phyloP scores from a whole-genome alignment of 2,797 vertebrate genomes.

The Allobates femoralis region DNA sequence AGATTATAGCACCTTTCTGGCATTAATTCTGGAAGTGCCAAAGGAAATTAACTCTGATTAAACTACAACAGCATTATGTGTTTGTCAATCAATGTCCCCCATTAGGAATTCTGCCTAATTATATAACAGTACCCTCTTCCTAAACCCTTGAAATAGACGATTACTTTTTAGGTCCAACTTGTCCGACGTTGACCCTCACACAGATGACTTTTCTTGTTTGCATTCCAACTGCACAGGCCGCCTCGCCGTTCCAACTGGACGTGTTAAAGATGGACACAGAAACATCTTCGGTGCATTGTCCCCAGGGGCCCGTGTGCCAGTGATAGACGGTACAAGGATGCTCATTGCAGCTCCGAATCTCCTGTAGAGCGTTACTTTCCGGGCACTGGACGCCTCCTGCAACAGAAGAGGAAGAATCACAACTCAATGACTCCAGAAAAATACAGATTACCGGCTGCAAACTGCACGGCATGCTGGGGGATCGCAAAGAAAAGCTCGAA shows the following conservation, averaged over 20 bases:
- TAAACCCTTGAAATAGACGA: not conserved
- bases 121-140: not conserved
- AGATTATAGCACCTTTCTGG: too few species aligned
- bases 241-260: slow-evolving; percentile 76
- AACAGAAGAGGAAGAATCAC: slow-evolving; percentile 52
- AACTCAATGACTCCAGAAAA: not conserved
- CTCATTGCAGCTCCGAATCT: slow-evolving; percentile 92
- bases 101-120: not conserved
- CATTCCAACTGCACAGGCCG: slow-evolving; percentile 88
- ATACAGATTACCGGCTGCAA: not conserved
- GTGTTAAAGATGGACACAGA: slow-evolving; percentile 84
- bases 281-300: slow-evolving; percentile 89
- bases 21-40: too few species aligned
- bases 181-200: slow-evolving; percentile 95
- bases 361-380: slow-evolving; percentile 89
- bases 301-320: slow-evolving; percentile 95
- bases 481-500: not conserved
- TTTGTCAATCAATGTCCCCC: too few species aligned
- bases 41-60: too few species aligned
- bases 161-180: slow-evolving; percentile 99
- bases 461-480: not conserved
- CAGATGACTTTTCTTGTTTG: slow-evolving; percentile 98
- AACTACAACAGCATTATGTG: too few species aligned
- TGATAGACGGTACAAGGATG: slow-evolving; percentile 96
- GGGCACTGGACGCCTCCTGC: slow-evolving; percentile 88